Percentiles rank a stretch among this genome's conserved stretches.
Evolutionary conservation across 1,140 invertebrate genomes (phyloP).

Genomic region (Sitobion miscanthi): DNA sequence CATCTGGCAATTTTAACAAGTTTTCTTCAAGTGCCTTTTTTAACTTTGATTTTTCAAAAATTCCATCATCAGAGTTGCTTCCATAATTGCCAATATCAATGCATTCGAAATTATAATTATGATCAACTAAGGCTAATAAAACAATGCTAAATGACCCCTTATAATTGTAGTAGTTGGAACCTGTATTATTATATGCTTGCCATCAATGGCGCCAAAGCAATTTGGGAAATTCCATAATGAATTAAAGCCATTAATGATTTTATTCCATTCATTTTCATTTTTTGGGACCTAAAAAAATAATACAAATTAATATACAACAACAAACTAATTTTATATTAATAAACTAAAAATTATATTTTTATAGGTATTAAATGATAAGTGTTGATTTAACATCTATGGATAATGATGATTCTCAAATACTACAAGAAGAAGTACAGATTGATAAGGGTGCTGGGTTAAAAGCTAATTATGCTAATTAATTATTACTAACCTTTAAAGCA

Average conservation of each 20-base stretch:
- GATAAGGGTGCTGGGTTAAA: neutral
- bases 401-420: too few relatives aligned
- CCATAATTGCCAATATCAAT: slow-evolving; percentile 54
- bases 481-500: too few relatives aligned
- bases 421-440: too few relatives aligned
- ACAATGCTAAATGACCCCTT: slow-evolving; percentile 64
- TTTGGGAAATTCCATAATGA: slow-evolving; percentile 14
- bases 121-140: slow-evolving; percentile 60
- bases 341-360: too few relatives aligned
- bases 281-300: neutral
- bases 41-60: slow-evolving; percentile 20
- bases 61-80: slow-evolving; percentile 55
- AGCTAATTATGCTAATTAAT: neutral
- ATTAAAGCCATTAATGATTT: slow-evolving; percentile 26
- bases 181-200: slow-evolving; percentile 61
- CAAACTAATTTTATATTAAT: neutral
- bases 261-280: neutral
- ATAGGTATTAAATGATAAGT: too few relatives aligned
- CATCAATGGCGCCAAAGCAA: slow-evolving; percentile 58
- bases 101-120: slow-evolving; percentile 54
- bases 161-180: slow-evolving; percentile 64
- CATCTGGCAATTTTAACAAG: neutral
- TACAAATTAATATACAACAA: too few relatives aligned
- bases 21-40: neutral
- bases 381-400: too few relatives aligned